phyloP scores from a whole-genome alignment of 2,797 vertebrate genomes.

The Zonotrichia albicollis region DNA sequence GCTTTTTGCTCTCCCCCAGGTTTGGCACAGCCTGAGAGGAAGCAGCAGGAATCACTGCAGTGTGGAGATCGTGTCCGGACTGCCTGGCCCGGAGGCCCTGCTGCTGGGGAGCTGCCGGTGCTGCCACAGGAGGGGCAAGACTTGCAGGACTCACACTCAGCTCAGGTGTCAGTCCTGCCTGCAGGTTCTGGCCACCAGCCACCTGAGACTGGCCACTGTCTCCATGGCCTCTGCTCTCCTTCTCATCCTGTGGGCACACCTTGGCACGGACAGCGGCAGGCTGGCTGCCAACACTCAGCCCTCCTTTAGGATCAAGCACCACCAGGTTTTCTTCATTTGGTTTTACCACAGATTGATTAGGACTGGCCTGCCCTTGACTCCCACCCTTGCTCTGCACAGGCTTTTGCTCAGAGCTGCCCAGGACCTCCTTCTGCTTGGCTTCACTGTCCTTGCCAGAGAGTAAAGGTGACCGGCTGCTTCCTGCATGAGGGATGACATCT shows the following conservation, averaged over 20 bases:
- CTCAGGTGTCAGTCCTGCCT: background rate
- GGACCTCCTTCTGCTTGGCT: conserved; percentile 3
- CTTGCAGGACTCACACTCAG: conserved; percentile 14
- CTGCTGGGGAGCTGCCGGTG: conserved; percentile 37
- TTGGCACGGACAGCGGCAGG: background rate
- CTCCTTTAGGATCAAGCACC: conserved; percentile 42
- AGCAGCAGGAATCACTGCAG: conserved; percentile 22
- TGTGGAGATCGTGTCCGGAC: conserved; percentile 37
- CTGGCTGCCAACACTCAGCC: background rate
- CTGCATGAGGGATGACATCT: background rate
- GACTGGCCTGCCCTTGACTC: background rate
- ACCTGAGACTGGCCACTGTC: background rate
- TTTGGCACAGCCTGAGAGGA: conserved; percentile 54
- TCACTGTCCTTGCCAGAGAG: background rate
- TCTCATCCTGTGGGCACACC: background rate
- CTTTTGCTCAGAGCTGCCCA: conserved; percentile 1
- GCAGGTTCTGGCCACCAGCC: conserved; percentile 16
- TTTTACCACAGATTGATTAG: background rate
- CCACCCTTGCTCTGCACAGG: background rate
- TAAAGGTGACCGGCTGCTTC: background rate
- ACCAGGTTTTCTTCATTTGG: conserved; percentile 23
- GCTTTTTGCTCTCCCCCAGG: conserved; percentile 69
- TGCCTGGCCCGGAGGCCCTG: conserved; percentile 52
- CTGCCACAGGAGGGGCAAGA: background rate
- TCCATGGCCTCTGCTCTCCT: background rate